Base-by-base conservation (phyloP, 1,140 invertebrate species). In the Bombus superbus region DNA sequence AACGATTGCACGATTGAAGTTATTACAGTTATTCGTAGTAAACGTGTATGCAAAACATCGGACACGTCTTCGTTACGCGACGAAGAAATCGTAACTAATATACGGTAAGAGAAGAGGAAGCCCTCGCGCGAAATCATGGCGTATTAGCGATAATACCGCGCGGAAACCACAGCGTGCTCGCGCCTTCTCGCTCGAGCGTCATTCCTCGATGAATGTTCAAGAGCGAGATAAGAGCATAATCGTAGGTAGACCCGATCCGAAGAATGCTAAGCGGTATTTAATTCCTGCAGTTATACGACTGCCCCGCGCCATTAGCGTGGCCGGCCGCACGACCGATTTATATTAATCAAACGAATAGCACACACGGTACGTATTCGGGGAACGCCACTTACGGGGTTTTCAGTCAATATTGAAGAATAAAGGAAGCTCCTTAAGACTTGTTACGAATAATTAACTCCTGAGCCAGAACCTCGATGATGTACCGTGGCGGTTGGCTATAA, bases 191-290 rank as follows among this genome's bases (percentile, higher is more conserved):
- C 53, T 71, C 77, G 42, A 68, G 32, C 71, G 40, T 66, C 72
- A 81, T 75, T 80, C 42, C 72, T 64, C 69, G 87, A 88, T 82
- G 69, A 86, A 89, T 73, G 86, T 72, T 85, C 42, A 53, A 72
- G 47, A 74, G 83, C n/a, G 66, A 89, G 88, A 89, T 89, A 89
- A 89, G 88, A 81, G 72, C 47, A 80, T 89, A 89, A 89, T 89
- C 88, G 85, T 89, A 66, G 85, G 59, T 81, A 79, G 69, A 66
- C 73, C 68, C 77, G 80, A 86, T 89, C 66, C 77, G 68, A 82
- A 87, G 89, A 90, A 88, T 87, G 82, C 82, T 85, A 88, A 90
- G 89, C 79, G 82, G 81, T 85, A 89, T 89, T 90, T 90, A 90
- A 90, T 90, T 89, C 75, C 82, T 75, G 81, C 89, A 80, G 79